Base-by-base conservation (phyloP, 2,888 invertebrate genomes). In the Pollenia griseotomentosa region DNA sequence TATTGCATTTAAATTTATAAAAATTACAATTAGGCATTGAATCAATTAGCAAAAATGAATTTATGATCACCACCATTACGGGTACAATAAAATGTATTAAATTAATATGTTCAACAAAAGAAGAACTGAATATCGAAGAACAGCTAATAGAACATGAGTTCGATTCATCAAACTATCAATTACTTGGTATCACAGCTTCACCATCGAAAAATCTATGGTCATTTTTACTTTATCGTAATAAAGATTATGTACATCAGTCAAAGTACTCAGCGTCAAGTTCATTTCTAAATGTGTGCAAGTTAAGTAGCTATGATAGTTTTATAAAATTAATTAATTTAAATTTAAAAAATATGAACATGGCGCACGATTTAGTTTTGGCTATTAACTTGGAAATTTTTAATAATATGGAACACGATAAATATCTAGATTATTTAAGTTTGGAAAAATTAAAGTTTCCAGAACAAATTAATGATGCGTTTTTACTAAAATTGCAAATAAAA, bases 401-500 rank as follows among this genome's bases (percentile, higher is more conserved):
- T 79, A 88, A 89, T 44, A 68, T 78, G 11, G 81, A 89, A 8
- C n/a, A 63, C 0, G 78, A 89, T 7, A 85, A 87, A 73, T 90
- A 88, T 70, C 59, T 88, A 5, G 74, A 83, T 3, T 89, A 88
- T 57, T 84, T 73, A 74, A 83, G n/a, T 48, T 83, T 88, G 66
- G 85, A 61, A 48, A 88, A 61, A 42, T 33, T 77, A 16, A 68
- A 55, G 11, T 78, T 87, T 82, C 88, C 70, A 59, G 75, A 53
- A 3, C 70, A 85, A 63, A 70, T 90, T 2, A 89, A 89, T 14
- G 90, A 91, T 3, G 7, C 19, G 1, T 90, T 90, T 44, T 84
- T 90, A 8, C 89, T 90, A 51, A 90, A 89, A 57, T 77, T 93
- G 10, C 92, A 93, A 88, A 44, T 93, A 2, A 91, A 91, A 73